phyloP scores from a whole-genome alignment of 2,888 invertebrate genomes.

The Watsonalla binaria region DNA sequence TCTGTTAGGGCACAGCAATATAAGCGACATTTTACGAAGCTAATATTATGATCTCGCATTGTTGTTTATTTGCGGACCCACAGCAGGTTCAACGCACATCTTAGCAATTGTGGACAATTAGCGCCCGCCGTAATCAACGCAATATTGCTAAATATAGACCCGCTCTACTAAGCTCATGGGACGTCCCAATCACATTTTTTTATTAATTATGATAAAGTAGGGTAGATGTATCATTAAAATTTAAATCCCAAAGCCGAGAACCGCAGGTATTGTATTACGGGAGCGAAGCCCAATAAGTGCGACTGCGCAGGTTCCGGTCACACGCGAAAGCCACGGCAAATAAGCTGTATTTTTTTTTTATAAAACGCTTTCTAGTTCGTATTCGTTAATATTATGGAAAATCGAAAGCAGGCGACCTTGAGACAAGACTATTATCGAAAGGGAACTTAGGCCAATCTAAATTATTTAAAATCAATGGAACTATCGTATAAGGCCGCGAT shows the following conservation, averaged over 20 bases:
- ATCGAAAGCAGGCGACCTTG: too few relatives aligned
- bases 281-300: slow-evolving; percentile 43
- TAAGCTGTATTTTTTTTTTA: too few relatives aligned
- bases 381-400: too few relatives aligned
- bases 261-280: slow-evolving; percentile 45
- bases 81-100: slow-evolving; percentile 71
- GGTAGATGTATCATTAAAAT: slow-evolving; percentile 10
- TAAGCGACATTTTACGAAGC: slow-evolving; percentile 25
- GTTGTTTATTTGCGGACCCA: slow-evolving; percentile 42
- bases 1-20: too few relatives aligned
- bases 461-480: too few relatives aligned
- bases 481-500: too few relatives aligned
- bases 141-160: slow-evolving; percentile 66
- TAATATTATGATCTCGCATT: slow-evolving; percentile 29
- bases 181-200: background rate
- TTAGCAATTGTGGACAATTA: slow-evolving; percentile 73
- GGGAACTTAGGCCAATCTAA: too few relatives aligned
- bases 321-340: slow-evolving; percentile 29
- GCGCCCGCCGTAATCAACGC: slow-evolving; percentile 59
- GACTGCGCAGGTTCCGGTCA: slow-evolving; percentile 48
- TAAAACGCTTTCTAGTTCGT: too few relatives aligned
- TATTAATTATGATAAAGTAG: too few relatives aligned
- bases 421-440: too few relatives aligned
- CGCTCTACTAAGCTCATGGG: slow-evolving; percentile 17
- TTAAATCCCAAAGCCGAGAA: slow-evolving; percentile 41